Conservation (phyloP, 2,888 invertebrate genomes). For the Drosophila pseudotakahashii region DNA sequence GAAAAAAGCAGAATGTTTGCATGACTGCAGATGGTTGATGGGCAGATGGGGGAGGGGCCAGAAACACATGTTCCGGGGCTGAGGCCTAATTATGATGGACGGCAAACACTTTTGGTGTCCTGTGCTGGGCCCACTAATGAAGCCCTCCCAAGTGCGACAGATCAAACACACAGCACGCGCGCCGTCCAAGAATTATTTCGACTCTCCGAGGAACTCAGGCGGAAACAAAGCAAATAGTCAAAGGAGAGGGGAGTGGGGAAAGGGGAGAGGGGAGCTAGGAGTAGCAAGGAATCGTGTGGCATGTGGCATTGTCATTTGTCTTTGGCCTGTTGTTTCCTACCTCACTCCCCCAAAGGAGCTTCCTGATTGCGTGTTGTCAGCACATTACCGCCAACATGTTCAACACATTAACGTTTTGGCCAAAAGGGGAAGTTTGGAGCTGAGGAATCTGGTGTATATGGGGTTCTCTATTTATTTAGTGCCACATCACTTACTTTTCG, state of each 20-base stretch:
- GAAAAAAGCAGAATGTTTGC: conserved; percentile 22
- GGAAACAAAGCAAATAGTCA: conserved; percentile 45
- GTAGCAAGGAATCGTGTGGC: conserved; percentile 40
- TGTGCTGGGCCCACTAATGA: conserved; percentile 52
- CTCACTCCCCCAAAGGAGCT: conserved; percentile 18
- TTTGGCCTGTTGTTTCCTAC: conserved; percentile 29
- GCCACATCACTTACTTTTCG: conserved; percentile 2
- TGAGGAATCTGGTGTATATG: conserved; percentile 17
- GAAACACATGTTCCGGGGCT: conserved; percentile 10
- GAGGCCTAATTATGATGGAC: conserved; percentile 69
- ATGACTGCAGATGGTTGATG: conserved; percentile 15
- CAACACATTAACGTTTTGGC: conserved; percentile 63
- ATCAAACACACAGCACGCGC: conserved; percentile 55
- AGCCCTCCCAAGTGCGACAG: conserved; percentile 61
- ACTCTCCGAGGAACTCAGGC: conserved; percentile 43
- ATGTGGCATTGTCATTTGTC: conserved; percentile 71
- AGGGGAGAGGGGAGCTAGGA: not conserved
- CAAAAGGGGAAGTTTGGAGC: not conserved
- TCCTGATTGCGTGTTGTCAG: conserved; percentile 67
- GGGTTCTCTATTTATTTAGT: conserved; percentile 53
- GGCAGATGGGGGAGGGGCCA: too few relatives aligned
- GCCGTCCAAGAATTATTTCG: conserved; percentile 34
- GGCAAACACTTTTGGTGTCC: conserved; percentile 57
- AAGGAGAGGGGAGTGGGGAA: not conserved
- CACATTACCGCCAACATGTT: conserved; percentile 72